Evolutionary conservation across 1,140 invertebrate species (phyloP).

Genomic region (Pararge aegeria): DNA sequence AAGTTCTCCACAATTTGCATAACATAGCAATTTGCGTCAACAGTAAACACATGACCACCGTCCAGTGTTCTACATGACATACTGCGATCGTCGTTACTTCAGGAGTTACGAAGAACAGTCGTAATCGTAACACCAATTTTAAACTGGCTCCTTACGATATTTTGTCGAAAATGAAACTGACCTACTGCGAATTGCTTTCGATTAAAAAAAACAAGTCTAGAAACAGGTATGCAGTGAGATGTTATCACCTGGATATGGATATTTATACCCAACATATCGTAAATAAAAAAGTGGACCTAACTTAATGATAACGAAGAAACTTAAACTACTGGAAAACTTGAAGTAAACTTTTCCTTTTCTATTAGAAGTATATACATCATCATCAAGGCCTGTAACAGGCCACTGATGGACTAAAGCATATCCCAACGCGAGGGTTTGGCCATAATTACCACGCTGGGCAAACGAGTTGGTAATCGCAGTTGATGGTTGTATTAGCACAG

Average conservation of each 20-base stretch:
- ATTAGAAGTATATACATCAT: too few relatives aligned
- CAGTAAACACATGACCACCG: slow-evolving; percentile 12
- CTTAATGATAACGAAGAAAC: too few relatives aligned
- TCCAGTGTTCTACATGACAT: slow-evolving; percentile 14
- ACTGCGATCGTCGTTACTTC: slow-evolving; percentile 3
- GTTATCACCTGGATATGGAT: background rate
- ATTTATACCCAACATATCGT: too few relatives aligned
- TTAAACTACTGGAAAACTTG: too few relatives aligned
- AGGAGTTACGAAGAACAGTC: slow-evolving; percentile 12
- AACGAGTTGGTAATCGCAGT: too few relatives aligned
- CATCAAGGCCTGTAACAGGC: too few relatives aligned
- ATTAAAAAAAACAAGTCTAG: slow-evolving; percentile 14
- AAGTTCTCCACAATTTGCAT: slow-evolving; percentile 19
- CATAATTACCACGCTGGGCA: too few relatives aligned
- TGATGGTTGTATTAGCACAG: too few relatives aligned
- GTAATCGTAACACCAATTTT: slow-evolving; percentile 9
- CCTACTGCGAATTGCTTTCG: slow-evolving; percentile 14
- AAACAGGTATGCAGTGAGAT: slow-evolving; percentile 8
- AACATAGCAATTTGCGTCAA: slow-evolving; percentile 24
- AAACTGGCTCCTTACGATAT: slow-evolving; percentile 8
- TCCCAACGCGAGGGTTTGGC: too few relatives aligned
- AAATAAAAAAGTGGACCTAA: too few relatives aligned
- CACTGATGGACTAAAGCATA: too few relatives aligned
- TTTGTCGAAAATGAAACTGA: slow-evolving; percentile 12
- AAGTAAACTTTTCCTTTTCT: too few relatives aligned